Evolutionary conservation across 2,888 invertebrate species (phyloP).

Genomic region (Gymnoscelis rufifasciata): DNA sequence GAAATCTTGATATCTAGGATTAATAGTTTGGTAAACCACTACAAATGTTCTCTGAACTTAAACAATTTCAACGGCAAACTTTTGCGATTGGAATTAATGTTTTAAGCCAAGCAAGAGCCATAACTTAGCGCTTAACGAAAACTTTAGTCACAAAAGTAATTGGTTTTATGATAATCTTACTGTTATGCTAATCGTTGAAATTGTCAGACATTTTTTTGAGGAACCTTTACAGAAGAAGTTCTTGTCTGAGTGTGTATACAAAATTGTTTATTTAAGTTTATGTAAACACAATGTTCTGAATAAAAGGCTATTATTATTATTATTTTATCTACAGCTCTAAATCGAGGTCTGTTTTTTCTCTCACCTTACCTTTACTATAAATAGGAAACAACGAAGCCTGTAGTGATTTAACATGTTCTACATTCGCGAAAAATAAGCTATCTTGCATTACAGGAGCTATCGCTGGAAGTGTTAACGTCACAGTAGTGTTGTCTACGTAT

Average conservation of each 20-base stretch:
- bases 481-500: conserved; percentile 56
- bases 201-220: no score
- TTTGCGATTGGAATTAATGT: not conserved
- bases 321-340: no score
- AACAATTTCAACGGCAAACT: conserved; percentile 1
- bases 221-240: no score
- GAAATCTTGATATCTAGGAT: conserved; percentile 16
- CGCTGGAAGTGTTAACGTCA: conserved; percentile 57
- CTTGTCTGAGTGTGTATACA: no score
- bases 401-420: conserved; percentile 80
- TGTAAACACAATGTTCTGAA: no score
- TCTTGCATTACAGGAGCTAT: conserved; percentile 63
- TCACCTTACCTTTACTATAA: conserved; percentile 68
- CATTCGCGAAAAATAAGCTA: conserved; percentile 61
- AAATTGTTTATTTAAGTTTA: no score
- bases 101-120: not conserved
- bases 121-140: not conserved
- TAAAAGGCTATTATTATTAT: no score
- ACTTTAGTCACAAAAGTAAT: not conserved
- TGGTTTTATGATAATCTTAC: not conserved
- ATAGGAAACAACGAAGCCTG: conserved; percentile 84
- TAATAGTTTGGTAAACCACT: conserved; percentile 11
- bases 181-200: no score
- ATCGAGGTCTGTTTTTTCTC: no score
- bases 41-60: conserved; percentile 5